Evolutionary conservation across 2,113 vertebrate genomes (phyloP).

Genomic region (Hemibagrus wyckioides): DNA sequence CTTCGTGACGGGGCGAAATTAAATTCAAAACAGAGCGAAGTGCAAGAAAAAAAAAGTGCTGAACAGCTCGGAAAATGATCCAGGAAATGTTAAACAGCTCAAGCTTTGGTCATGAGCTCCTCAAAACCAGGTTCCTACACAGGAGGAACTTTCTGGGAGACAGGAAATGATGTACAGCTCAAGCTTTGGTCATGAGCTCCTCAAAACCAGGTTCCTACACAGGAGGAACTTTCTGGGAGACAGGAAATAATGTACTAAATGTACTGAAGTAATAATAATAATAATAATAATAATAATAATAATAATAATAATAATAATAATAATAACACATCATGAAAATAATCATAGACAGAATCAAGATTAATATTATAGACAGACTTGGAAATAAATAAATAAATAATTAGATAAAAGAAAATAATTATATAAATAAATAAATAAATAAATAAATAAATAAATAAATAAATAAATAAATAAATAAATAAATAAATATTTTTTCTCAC

Average conservation of each 20-base stretch:
- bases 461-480: too few species aligned
- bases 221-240: background rate
- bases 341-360: too few species aligned
- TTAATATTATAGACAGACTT: too few species aligned
- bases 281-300: too few species aligned
- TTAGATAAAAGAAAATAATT: too few species aligned
- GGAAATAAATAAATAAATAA: too few species aligned
- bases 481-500: too few species aligned
- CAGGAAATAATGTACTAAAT: background rate
- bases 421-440: too few species aligned
- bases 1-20: constrained; percentile 5
- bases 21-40: constrained; percentile 5
- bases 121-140: background rate
- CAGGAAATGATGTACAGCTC: background rate
- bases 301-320: too few species aligned
- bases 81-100: background rate
- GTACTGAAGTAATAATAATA: too few species aligned
- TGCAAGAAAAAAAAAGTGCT: background rate
- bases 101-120: background rate
- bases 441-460: too few species aligned
- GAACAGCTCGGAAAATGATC: background rate
- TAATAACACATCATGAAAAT: too few species aligned
- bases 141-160: background rate
- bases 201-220: background rate
- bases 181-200: background rate